These are phyloP conservation scores for Mercenaria mercenaria DNA, from an alignment of 1,140 invertebrate genomes.

Conservation along the genomic window DNA sequence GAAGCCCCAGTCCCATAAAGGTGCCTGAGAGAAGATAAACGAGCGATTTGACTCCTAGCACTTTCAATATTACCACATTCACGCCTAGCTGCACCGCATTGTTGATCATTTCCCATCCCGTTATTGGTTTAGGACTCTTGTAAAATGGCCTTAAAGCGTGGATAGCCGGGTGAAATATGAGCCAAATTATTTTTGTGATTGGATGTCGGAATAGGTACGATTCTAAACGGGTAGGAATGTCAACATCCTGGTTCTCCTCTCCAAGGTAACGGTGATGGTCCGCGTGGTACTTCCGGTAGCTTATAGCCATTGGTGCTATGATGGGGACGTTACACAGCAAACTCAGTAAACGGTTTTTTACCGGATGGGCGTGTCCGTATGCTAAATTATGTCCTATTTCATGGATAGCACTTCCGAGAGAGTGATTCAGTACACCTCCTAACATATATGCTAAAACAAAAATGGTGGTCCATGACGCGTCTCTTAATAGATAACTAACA, in stretches of 20 bases:
- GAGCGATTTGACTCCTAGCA: constrained; percentile 92
- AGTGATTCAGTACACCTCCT: constrained; percentile 85
- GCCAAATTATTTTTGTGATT: constrained; percentile 83
- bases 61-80: constrained; percentile 92
- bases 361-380: constrained; percentile 83
- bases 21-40: constrained; percentile 95
- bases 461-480: constrained; percentile 80
- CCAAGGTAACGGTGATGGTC: constrained; percentile 85
- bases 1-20: constrained; percentile 97
- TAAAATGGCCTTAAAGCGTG: constrained; percentile 83
- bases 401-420: constrained; percentile 84
- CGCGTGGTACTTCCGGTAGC: constrained; percentile 86
- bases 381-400: constrained; percentile 86
- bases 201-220: constrained; percentile 82
- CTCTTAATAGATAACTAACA: constrained; percentile 79
- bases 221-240: constrained; percentile 84
- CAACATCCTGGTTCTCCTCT: constrained; percentile 83
- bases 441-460: constrained; percentile 82
- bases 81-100: constrained; percentile 94
- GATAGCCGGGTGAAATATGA: constrained; percentile 82
- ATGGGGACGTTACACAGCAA: constrained; percentile 85
- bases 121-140: constrained; percentile 92
- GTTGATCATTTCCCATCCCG: constrained; percentile 93
- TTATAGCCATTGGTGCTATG: constrained; percentile 84
- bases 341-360: constrained; percentile 82